Conservation (phyloP, 2,113 vertebrate species). For the Galemys pyrenaicus region DNA sequence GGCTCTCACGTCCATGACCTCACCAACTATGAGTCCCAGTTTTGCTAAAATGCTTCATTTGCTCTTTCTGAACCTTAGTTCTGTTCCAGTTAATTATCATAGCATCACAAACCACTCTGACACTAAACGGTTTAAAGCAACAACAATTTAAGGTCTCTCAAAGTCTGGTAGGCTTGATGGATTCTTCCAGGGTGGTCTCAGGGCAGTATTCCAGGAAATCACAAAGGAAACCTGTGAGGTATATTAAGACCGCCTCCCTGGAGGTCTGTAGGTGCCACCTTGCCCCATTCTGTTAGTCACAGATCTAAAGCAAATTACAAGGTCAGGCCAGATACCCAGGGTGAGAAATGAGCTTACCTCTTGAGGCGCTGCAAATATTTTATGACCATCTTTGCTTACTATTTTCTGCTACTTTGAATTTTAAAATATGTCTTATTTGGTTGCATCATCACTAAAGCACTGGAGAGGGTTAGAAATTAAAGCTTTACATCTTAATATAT, state of each 20-base stretch:
- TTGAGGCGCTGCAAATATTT: not conserved
- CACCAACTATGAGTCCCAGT: not conserved
- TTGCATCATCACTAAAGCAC: not conserved
- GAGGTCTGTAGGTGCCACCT: not conserved
- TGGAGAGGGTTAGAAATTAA: not conserved
- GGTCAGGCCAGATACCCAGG: not conserved
- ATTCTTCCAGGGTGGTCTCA: not conserved
- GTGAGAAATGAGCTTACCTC: not conserved
- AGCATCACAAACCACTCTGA: not conserved
- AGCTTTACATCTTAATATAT: not conserved
- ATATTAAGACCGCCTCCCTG: not conserved
- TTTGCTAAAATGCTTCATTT: not conserved
- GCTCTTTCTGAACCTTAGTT: not conserved
- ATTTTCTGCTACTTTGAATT: not conserved
- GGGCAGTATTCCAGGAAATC: not conserved
- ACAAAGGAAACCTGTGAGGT: not conserved
- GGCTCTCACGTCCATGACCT: not conserved
- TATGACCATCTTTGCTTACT: not conserved
- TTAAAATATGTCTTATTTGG: not conserved
- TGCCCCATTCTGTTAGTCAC: not conserved
- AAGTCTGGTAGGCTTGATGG: not conserved
- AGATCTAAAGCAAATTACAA: not conserved
- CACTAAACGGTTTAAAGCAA: not conserved
- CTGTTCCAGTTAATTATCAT: not conserved
- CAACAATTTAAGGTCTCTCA: not conserved